Percentiles rank a stretch among this genome's conserved stretches.
These are phyloP conservation scores for Pterostichus madidus DNA, from an alignment of 2,888 invertebrate species.

Conservation along the genomic window DNA sequence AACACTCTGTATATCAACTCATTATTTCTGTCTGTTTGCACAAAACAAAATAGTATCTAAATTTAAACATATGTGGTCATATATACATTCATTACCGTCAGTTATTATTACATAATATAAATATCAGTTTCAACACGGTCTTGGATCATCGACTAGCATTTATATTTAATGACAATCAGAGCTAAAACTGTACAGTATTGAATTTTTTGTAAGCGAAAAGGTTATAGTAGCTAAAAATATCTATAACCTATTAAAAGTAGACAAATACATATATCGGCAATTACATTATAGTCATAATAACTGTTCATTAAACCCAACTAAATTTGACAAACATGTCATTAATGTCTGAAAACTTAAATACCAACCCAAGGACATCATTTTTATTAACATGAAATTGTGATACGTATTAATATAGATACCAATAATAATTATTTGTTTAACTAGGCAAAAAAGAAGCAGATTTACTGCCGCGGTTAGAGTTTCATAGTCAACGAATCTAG, in stretches of 20 bases:
- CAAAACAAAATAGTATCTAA: neutral
- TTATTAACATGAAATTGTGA: too few species aligned
- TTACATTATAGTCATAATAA: slow-evolving; percentile 18
- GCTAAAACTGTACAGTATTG: slow-evolving; percentile 56
- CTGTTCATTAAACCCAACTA: slow-evolving; percentile 6
- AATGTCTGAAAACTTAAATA: neutral
- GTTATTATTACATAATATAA: neutral
- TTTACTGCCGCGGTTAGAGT: too few species aligned
- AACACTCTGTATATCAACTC: too few species aligned
- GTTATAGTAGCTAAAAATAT: slow-evolving; percentile 55
- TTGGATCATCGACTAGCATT: slow-evolving; percentile 29
- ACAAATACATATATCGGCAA: neutral
- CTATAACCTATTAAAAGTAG: slow-evolving; percentile 25
- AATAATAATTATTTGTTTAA: too few species aligned
- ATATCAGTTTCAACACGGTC: neutral
- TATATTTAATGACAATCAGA: slow-evolving; percentile 59
- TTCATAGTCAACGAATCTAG: too few species aligned
- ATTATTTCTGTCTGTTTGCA: too few species aligned
- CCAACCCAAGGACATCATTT: neutral
- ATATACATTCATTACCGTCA: neutral
- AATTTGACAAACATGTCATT: neutral
- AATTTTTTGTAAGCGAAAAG: slow-evolving; percentile 54
- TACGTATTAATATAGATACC: too few species aligned
- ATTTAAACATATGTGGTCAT: neutral
- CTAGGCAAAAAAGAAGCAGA: too few species aligned